These are phyloP conservation scores for Tenthredo livida DNA, from an alignment of 2,888 invertebrate species.

Conservation along the genomic window DNA sequence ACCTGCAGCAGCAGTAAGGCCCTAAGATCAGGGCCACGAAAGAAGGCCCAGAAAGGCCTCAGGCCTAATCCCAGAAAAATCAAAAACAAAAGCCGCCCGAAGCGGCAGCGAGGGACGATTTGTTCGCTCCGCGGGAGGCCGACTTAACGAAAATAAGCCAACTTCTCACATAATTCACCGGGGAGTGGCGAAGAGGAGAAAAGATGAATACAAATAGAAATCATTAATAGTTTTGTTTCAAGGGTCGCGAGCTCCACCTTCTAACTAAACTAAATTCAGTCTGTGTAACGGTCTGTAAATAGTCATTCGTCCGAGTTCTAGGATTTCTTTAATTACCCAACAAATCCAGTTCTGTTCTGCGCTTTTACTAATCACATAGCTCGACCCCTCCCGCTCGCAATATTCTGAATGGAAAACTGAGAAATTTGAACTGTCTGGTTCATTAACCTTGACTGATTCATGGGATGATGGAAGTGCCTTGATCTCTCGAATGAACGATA, in stretches of 20 bases:
- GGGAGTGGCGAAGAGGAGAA: conserved; percentile 62
- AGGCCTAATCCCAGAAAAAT: conserved; percentile 55
- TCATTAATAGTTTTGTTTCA: conserved; percentile 77
- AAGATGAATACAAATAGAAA: conserved; percentile 74
- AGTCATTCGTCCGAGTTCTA: neutral
- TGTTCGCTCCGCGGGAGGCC: conserved; percentile 76
- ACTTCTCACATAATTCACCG: conserved; percentile 76
- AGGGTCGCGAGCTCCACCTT: conserved; percentile 62
- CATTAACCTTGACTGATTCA: neutral
- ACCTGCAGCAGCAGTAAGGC: conserved; percentile 56
- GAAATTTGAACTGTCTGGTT: neutral
- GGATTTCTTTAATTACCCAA: neutral
- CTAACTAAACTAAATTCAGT: neutral
- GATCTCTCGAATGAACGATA: conserved; percentile 4
- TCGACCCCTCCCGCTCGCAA: neutral
- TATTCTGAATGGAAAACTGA: neutral
- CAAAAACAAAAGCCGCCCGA: conserved; percentile 57
- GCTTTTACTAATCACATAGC: neutral
- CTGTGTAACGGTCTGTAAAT: neutral
- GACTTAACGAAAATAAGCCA: conserved; percentile 74
- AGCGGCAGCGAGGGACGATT: conserved; percentile 74
- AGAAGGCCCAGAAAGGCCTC: conserved; percentile 57
- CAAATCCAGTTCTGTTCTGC: too few relatives aligned
- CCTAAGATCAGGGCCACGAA: conserved; percentile 58
- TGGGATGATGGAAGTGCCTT: neutral